A percentile compares a stretch with the other conserved stretches of the same genome.
Conservation (phyloP, 2,888 invertebrate genomes). For the Neoscelio sp. region DNA sequence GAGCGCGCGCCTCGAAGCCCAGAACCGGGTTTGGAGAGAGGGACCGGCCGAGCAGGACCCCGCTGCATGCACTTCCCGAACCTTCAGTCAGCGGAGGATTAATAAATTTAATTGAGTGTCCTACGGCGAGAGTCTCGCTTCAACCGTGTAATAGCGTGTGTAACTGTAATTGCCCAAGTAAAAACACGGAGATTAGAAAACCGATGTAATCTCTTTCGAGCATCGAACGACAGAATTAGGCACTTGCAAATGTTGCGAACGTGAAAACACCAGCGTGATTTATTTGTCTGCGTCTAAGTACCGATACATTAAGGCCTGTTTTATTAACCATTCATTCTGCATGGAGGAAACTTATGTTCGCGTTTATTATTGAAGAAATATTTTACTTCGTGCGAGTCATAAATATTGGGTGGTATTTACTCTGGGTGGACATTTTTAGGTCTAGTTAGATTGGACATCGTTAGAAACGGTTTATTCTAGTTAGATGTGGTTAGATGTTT, state of each 20-base stretch:
- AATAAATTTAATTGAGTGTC: slow-evolving; percentile 67
- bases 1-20: slow-evolving; percentile 57
- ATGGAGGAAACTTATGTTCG: slow-evolving; percentile 44
- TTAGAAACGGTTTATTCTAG: too few relatives aligned
- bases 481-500: too few relatives aligned
- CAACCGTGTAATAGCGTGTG: slow-evolving; percentile 45
- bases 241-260: slow-evolving; percentile 24
- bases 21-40: slow-evolving; percentile 58
- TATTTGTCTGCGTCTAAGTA: slow-evolving; percentile 27
- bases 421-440: background rate
- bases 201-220: slow-evolving; percentile 45
- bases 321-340: slow-evolving; percentile 30
- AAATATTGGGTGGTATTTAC: too few relatives aligned
- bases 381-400: slow-evolving; percentile 26
- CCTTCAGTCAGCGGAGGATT: slow-evolving; percentile 66
- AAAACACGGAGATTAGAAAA: slow-evolving; percentile 62
- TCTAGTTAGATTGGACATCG: background rate
- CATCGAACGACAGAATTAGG: slow-evolving; percentile 53
- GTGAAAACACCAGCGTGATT: slow-evolving; percentile 47
- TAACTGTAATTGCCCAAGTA: slow-evolving; percentile 61
- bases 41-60: slow-evolving; percentile 42
- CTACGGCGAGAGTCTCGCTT: slow-evolving; percentile 48
- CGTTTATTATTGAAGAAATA: slow-evolving; percentile 31
- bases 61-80: slow-evolving; percentile 60
- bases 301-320: slow-evolving; percentile 32